Conservation (phyloP, 1,140 invertebrate genomes). For the Chelonus insularis region DNA sequence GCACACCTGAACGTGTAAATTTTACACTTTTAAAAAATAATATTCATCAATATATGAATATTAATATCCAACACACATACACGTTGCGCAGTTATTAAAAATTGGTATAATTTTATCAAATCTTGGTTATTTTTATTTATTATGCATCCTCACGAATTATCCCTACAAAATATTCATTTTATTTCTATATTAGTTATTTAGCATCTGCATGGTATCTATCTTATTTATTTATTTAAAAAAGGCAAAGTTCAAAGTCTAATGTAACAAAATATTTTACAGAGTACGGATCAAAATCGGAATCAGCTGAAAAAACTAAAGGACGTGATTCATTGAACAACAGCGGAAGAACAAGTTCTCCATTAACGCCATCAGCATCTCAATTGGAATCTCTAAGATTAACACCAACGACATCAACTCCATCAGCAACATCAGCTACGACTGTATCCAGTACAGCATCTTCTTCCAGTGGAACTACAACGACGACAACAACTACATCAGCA, state of each 20-base stretch:
- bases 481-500: slow-evolving; percentile 32
- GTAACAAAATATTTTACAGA: slow-evolving; percentile 39
- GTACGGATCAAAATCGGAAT: slow-evolving; percentile 36
- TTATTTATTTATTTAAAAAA: too few species aligned
- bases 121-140: slow-evolving; percentile 19
- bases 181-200: too few species aligned
- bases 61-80: not conserved
- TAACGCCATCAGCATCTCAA: slow-evolving; percentile 2
- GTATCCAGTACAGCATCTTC: slow-evolving; percentile 1
- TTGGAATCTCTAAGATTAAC: not conserved
- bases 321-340: slow-evolving; percentile 21
- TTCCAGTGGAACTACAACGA: slow-evolving; percentile 37
- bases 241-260: not conserved
- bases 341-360: slow-evolving; percentile 21
- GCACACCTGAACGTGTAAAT: not conserved
- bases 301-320: slow-evolving; percentile 18
- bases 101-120: slow-evolving; percentile 42
- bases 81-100: slow-evolving; percentile 39
- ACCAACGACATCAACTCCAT: slow-evolving; percentile 20
- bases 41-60: slow-evolving; percentile 25
- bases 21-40: not conserved
- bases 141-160: too few species aligned
- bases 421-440: slow-evolving; percentile 16
- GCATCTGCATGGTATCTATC: too few species aligned
- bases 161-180: too few species aligned